Conservation (phyloP, 2,888 invertebrate genomes). For the Apodemia duryi region DNA sequence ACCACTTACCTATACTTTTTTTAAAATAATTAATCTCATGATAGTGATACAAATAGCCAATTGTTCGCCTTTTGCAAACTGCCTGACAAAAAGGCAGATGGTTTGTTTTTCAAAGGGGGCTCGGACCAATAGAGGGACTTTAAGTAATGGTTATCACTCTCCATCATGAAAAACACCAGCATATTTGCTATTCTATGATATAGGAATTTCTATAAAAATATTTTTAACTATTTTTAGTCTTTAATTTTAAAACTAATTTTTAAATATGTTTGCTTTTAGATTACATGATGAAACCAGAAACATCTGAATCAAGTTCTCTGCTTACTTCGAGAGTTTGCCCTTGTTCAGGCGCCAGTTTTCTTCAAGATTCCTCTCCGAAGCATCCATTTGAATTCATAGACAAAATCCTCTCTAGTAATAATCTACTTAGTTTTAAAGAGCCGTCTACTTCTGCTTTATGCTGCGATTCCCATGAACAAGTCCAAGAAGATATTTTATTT, state of each 20-base stretch:
- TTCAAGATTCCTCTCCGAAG: constrained; percentile 39
- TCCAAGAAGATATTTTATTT: constrained; percentile 51
- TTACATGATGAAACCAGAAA: constrained; percentile 20
- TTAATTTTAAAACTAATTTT: not conserved
- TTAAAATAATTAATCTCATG: too few relatives aligned
- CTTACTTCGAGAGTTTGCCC: constrained; percentile 39
- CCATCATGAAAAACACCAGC: too few relatives aligned
- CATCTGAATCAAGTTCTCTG: constrained; percentile 20
- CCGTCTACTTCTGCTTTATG: constrained; percentile 47
- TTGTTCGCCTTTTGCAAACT: too few relatives aligned
- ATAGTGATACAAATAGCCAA: too few relatives aligned
- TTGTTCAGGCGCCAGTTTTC: constrained; percentile 44
- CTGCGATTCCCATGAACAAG: constrained; percentile 59
- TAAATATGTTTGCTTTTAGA: constrained; percentile 26
- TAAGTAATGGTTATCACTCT: too few relatives aligned
- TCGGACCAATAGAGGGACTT: too few relatives aligned
- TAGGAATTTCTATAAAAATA: too few relatives aligned
- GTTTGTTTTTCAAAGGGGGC: too few relatives aligned
- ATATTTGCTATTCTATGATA: too few relatives aligned
- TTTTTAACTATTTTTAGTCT: not conserved
- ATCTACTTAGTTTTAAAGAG: constrained; percentile 50
- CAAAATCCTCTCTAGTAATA: constrained; percentile 52
- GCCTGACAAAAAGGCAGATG: too few relatives aligned
- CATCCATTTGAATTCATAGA: constrained; percentile 50
- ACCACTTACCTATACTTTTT: too few relatives aligned